phyloP scores from a whole-genome alignment of 2,113 vertebrate genomes.

The Nothoprocta perdicaria region DNA sequence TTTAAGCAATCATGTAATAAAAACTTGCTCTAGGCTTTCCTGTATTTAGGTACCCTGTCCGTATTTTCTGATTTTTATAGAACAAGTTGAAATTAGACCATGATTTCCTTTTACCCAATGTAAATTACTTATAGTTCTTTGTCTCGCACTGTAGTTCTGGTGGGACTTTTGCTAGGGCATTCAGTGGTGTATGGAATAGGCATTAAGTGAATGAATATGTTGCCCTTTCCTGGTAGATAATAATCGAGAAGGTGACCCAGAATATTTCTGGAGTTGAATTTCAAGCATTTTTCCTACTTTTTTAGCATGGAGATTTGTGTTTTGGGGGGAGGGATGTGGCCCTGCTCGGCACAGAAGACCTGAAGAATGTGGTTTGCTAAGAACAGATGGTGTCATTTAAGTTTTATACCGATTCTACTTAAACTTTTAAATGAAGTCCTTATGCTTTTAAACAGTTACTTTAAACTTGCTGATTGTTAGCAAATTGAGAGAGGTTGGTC shows the following conservation, averaged over 20 bases:
- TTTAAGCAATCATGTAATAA: background rate
- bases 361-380: conserved; percentile 63
- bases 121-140: conserved; percentile 6
- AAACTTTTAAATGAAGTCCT: conserved; percentile 73
- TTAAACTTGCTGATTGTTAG: conserved; percentile 64
- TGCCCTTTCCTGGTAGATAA: conserved; percentile 6
- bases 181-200: background rate
- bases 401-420: conserved; percentile 70
- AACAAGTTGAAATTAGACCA: background rate
- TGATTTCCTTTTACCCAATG: background rate
- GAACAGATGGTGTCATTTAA: conserved; percentile 75
- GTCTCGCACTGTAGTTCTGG: background rate
- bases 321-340: conserved; percentile 45
- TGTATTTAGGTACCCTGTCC: background rate
- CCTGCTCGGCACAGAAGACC: conserved; percentile 30
- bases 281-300: conserved; percentile 12
- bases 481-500: conserved; percentile 68
- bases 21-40: background rate
- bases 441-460: conserved; percentile 69
- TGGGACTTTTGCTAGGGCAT: background rate
- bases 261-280: conserved; percentile 20
- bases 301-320: conserved; percentile 35
- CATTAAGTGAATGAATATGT: background rate
- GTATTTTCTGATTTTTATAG: conserved; percentile 9
- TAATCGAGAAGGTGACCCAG: background rate